Percentiles rank a stretch among this genome's conserved stretches.
Evolutionary conservation across 2,113 vertebrate genomes (phyloP).

Genomic region (Nesogale talazaci): DNA sequence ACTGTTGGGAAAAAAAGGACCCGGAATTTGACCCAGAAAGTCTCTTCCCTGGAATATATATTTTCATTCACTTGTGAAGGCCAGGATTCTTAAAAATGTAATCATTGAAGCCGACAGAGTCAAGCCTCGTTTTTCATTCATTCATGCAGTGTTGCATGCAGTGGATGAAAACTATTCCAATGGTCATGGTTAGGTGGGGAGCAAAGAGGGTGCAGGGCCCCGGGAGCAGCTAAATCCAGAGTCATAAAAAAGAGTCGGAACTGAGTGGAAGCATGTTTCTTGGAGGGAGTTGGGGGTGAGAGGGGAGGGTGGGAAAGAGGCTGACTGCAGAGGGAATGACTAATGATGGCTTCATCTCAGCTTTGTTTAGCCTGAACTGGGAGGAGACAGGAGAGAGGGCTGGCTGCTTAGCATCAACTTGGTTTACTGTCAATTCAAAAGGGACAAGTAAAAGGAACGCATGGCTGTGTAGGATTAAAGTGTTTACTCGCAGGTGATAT

Average conservation of each 20-base stretch:
- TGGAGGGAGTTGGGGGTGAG: background rate
- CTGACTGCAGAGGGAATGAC: background rate
- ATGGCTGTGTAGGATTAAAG: background rate
- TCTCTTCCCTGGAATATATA: background rate
- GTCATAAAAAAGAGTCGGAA: background rate
- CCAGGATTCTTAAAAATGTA: slow-evolving; percentile 2
- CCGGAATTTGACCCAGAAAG: background rate
- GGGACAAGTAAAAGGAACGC: slow-evolving; percentile 23
- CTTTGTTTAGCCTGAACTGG: slow-evolving; percentile 47
- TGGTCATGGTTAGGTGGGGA: background rate
- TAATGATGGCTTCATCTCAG: slow-evolving; percentile 21
- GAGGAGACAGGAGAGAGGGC: slow-evolving; percentile 1
- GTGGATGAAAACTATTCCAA: background rate
- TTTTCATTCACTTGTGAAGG: background rate
- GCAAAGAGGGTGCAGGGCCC: background rate
- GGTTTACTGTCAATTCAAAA: slow-evolving; percentile 26
- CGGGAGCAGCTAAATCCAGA: background rate
- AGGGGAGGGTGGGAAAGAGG: background rate
- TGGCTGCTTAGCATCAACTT: background rate
- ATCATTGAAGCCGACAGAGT: slow-evolving; percentile 2
- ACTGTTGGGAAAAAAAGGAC: background rate
- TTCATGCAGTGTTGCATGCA: background rate
- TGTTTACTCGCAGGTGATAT: slow-evolving; percentile 17
- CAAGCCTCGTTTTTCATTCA: background rate
- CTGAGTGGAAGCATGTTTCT: background rate